Evolutionary conservation across 2,888 invertebrate genomes (phyloP).

Genomic region (Drosophila colorata): DNA sequence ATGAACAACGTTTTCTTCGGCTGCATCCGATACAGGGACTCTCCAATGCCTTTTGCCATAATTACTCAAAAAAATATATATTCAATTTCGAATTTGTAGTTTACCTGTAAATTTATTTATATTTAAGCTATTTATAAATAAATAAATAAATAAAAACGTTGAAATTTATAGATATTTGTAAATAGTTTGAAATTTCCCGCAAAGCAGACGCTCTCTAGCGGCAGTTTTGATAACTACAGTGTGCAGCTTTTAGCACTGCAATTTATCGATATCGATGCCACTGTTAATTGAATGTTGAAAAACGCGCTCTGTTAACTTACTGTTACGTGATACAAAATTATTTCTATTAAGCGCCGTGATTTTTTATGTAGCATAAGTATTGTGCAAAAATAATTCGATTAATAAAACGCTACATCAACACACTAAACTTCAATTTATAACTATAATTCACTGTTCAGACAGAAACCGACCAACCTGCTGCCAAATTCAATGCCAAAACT

Average conservation of each 20-base stretch:
- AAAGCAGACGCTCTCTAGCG: slow-evolving; percentile 25
- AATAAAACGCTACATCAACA: background rate
- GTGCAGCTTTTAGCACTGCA: background rate
- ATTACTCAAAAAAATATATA: background rate
- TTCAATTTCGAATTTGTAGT: slow-evolving; percentile 21
- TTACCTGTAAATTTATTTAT: background rate
- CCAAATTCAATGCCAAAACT: slow-evolving; percentile 14
- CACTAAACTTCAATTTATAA: background rate
- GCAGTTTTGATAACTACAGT: background rate
- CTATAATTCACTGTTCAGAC: background rate
- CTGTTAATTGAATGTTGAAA: slow-evolving; percentile 30
- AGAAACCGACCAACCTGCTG: slow-evolving; percentile 1
- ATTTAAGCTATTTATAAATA: too few relatives aligned
- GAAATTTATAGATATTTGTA: too few relatives aligned
- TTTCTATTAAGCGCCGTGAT: slow-evolving; percentile 26
- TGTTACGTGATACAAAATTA: slow-evolving; percentile 36
- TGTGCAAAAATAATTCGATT: slow-evolving; percentile 12
- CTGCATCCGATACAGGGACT: slow-evolving; percentile 58
- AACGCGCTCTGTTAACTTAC: slow-evolving; percentile 46
- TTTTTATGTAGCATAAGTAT: slow-evolving; percentile 24
- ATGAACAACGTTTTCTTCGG: slow-evolving; percentile 89
- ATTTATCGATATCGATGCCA: slow-evolving; percentile 32
- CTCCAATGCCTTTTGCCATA: slow-evolving; percentile 31
- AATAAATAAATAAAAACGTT: too few relatives aligned
- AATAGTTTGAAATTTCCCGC: slow-evolving; percentile 37